Conservation (phyloP, 2,113 vertebrate species). For the Laticauda colubrina region DNA sequence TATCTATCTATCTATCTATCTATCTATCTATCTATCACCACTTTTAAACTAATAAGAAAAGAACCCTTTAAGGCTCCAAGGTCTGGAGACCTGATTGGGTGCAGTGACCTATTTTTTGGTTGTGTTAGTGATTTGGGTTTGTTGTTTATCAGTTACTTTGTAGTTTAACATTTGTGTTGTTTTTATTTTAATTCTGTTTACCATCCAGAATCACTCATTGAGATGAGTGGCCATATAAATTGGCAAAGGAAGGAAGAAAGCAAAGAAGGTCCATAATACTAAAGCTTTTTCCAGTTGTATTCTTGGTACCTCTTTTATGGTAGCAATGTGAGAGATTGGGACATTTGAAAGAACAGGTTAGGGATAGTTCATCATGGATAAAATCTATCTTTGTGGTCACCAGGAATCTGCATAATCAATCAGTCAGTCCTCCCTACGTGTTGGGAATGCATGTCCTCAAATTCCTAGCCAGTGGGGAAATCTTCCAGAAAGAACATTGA, state of each 20-base stretch:
- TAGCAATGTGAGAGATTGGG: not conserved
- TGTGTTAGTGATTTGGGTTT: not conserved
- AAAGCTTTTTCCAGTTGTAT: not conserved
- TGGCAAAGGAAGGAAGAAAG: not conserved
- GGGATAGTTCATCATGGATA: not conserved
- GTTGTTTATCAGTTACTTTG: not conserved
- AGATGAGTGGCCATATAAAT: not conserved
- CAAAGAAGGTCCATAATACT: not conserved
- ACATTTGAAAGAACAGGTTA: not conserved
- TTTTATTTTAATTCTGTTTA: not conserved
- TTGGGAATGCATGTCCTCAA: not conserved
- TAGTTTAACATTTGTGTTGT: not conserved
- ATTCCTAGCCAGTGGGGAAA: not conserved
- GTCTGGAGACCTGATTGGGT: not conserved
- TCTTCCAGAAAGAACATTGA: constrained; percentile 33
- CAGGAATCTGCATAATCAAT: not conserved
- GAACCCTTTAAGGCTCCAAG: not conserved
- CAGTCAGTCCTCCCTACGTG: not conserved
- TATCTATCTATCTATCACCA: not conserved
- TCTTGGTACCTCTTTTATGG: not conserved
- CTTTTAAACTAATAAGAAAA: not conserved
- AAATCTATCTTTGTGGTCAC: not conserved
- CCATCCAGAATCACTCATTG: not conserved
- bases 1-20: too few species aligned
- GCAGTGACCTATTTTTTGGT: not conserved